Evolutionary conservation across 2,888 invertebrate genomes (phyloP).

Genomic region (Lepidochrysops patricia): DNA sequence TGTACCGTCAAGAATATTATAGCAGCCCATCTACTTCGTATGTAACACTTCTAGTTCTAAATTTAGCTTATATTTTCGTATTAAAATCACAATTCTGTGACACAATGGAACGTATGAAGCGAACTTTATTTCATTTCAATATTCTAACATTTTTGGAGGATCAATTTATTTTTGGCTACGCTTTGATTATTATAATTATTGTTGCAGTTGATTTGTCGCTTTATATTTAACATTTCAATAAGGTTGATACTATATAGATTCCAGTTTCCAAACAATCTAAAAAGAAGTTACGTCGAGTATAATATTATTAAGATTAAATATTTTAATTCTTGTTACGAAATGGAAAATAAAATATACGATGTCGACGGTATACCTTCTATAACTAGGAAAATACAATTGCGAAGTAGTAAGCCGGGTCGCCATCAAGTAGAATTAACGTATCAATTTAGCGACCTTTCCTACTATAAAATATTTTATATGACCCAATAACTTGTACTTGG

Average conservation of each 20-base stretch:
- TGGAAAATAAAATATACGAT: background rate
- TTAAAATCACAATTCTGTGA: conserved; percentile 20
- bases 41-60: conserved; percentile 23
- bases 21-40: conserved; percentile 19
- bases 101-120: conserved; percentile 9
- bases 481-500: conserved; percentile 1
- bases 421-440: background rate
- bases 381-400: background rate
- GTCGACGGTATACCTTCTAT: background rate
- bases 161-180: no score
- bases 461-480: background rate
- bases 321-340: no score
- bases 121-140: background rate
- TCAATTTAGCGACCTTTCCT: conserved; percentile 1
- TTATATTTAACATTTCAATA: no score
- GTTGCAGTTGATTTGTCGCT: background rate
- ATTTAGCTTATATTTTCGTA: conserved; percentile 20
- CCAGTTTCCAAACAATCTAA: no score
- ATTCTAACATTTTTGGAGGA: no score
- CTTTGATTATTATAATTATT: no score
- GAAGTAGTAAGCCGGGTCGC: background rate
- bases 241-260: no score
- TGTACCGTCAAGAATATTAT: conserved; percentile 24
- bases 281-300: no score
- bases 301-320: no score